A percentile compares a stretch with the other conserved stretches of the same genome.
Conservation (phyloP, 2,113 vertebrate genomes). For the Panurus biarmicus region DNA sequence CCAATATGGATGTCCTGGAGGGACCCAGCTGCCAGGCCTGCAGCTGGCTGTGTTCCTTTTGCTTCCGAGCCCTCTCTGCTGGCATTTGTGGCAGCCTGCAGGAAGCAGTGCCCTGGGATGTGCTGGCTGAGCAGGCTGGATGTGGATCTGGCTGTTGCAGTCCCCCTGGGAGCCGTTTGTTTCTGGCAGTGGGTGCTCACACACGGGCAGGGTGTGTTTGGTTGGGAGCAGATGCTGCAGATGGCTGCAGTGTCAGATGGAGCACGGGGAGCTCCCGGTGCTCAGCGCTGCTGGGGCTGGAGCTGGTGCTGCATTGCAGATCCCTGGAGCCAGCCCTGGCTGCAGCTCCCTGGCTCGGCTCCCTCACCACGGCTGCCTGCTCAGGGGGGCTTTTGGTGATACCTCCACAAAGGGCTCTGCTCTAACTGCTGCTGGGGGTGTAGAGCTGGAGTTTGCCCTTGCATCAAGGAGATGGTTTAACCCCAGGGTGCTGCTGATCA, state of each 20-base stretch:
- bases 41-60: not conserved
- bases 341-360: not conserved
- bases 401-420: not conserved
- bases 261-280: not conserved
- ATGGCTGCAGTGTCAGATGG: not conserved
- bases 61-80: not conserved
- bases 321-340: not conserved
- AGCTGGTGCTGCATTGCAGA: conserved; percentile 43
- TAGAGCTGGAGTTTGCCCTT: not conserved
- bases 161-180: not conserved
- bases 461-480: not conserved
- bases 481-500: not conserved
- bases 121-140: not conserved
- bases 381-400: not conserved
- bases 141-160: accelerated
- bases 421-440: not conserved
- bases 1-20: not conserved
- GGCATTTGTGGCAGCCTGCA: not conserved
- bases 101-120: not conserved
- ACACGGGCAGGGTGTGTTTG: not conserved
- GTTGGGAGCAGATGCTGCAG: not conserved
- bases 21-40: not conserved
- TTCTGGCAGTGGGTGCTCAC: not conserved
- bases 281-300: not conserved
- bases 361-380: not conserved